Conservation (phyloP, 2,888 invertebrate genomes). For the Deilephila porcellus region DNA sequence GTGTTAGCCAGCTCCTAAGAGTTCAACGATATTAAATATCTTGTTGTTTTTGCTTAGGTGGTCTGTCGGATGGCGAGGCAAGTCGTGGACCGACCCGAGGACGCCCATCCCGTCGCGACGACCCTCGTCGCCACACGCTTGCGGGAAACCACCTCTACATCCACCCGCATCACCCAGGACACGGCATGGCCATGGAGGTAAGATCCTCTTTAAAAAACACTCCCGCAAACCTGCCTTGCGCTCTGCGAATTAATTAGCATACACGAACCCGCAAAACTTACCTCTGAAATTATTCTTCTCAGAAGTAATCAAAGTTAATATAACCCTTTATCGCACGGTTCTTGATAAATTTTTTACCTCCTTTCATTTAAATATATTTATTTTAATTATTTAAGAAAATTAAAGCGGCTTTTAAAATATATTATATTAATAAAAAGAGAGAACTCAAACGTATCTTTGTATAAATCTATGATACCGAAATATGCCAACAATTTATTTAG, state of each 20-base stretch:
- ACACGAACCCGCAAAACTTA: background rate
- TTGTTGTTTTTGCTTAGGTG: conserved; percentile 46
- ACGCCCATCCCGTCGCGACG: conserved; percentile 87
- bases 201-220: conserved; percentile 43
- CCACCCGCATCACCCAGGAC: conserved; percentile 83
- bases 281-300: no score
- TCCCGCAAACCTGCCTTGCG: background rate
- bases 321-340: no score
- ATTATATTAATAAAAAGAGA: no score
- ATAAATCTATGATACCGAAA: no score
- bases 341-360: no score
- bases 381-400: no score
- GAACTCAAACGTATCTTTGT: no score
- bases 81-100: conserved; percentile 80
- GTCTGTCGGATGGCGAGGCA: conserved; percentile 76
- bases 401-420: no score
- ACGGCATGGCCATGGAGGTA: conserved; percentile 92
- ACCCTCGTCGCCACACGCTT: conserved; percentile 92
- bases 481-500: no score
- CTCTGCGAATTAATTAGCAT: background rate
- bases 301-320: no score
- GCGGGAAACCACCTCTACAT: conserved; percentile 90
- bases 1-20: no score
- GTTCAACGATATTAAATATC: background rate
- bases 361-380: no score